Conservation (phyloP, 2,797 vertebrate genomes). For the Bovichtus variegatus region DNA sequence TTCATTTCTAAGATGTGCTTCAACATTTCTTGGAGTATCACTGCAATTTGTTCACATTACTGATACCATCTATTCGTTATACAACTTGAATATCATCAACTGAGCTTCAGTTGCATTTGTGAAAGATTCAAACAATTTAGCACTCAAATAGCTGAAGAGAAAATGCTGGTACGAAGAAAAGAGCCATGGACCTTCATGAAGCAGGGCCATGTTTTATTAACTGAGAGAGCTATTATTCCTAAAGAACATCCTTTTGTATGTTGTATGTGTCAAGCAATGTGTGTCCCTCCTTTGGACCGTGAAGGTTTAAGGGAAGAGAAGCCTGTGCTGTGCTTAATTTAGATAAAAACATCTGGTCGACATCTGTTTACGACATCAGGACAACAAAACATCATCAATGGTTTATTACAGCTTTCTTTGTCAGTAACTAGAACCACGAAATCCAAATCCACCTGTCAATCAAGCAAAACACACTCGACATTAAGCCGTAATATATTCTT, state of each 20-base stretch:
- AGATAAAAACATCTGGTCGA: conserved; percentile 4
- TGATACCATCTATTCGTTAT: neutral
- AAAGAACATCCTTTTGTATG: neutral
- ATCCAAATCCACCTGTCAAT: neutral
- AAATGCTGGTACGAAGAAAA: neutral
- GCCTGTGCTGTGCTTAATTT: neutral
- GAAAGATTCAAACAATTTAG: neutral
- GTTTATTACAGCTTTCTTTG: neutral
- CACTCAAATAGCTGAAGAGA: neutral
- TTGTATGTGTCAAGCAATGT: neutral
- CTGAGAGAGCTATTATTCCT: neutral
- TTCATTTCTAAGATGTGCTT: conserved; percentile 6
- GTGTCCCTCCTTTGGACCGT: neutral
- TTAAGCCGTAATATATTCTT: neutral
- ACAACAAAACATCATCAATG: neutral
- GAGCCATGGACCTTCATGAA: neutral
- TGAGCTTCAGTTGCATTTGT: neutral
- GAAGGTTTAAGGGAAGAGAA: neutral
- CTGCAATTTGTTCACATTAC: neutral
- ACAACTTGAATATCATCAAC: neutral
- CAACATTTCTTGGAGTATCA: neutral
- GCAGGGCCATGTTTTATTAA: neutral
- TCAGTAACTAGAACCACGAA: neutral
- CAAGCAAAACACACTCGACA: neutral
- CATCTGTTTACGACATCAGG: neutral